Base-by-base conservation (phyloP, 2,113 vertebrate species). In the Girardinichthys multiradiatus region DNA sequence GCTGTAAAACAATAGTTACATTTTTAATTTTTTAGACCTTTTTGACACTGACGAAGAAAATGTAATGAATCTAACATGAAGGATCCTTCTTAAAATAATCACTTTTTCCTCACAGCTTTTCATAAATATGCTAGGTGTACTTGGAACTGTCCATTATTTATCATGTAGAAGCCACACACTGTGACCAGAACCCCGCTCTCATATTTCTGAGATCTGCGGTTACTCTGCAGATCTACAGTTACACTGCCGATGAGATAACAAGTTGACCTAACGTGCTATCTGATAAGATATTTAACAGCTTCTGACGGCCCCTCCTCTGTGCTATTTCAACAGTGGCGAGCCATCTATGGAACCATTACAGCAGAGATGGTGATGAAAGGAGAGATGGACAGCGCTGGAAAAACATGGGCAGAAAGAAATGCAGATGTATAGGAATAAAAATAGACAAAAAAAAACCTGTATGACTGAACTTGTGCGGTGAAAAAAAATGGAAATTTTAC, bases 231-330 rank as follows among this genome's bases (percentile, higher is more conserved):
- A 57, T 76, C 71, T 84, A 31, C 35, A 26, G 33, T 87, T 87
- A 70, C 83, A 24, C 42, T 26, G 67, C 64, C 78, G 88, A 83
- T 84, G 61, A 57, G 67, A 80, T 82, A 77, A 57, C 79, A 65
- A 60, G 64, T 77, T 64, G 68, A 81, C 68, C 61, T 70, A n/a
- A 59, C 31, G 64, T 68, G 72, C 74, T 69, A 74, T 81, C 80
- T 74, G 70, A 79, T 86, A 45, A 77, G 70, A 76, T 70, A 63
- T 79, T 79, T 17, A 77, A 72, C 69, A 82, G 81, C 31, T 59
- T 57, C 64, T 57, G 54, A 64, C 60, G 21, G 30, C 5, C 48
- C 28, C 61, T 60, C 70, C 57, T 57, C 63, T 59, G 57, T 39
- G 33, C 68, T 54, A 57, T 66, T 66, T 24, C 58, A 45, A 77